These are phyloP conservation scores for Ciconia nigra DNA, from an alignment of 2,797 vertebrate species.

Conservation along the genomic window DNA sequence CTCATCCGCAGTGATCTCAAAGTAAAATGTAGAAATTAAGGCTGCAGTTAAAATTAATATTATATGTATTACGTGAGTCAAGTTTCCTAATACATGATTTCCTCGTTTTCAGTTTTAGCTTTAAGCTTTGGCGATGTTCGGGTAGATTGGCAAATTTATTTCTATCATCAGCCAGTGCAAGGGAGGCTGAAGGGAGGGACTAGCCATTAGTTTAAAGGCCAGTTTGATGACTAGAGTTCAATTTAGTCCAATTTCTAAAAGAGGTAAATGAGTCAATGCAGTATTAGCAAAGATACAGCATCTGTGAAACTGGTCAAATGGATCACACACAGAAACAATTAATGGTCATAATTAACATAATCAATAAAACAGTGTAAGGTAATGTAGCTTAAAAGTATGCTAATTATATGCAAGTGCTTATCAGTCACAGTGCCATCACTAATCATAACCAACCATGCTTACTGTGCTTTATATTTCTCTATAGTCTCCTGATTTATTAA, in stretches of 20 bases:
- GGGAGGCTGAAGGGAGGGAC: background rate
- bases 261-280: background rate
- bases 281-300: background rate
- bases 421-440: background rate
- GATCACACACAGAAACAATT: background rate
- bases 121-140: background rate
- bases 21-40: background rate
- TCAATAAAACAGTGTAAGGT: background rate
- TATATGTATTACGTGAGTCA: background rate
- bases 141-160: background rate
- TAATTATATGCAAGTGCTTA: background rate
- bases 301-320: background rate
- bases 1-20: background rate
- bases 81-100: background rate
- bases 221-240: no score
- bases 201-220: background rate
- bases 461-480: background rate
- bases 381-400: background rate
- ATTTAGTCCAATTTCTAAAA: background rate
- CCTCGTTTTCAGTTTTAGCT: background rate
- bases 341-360: background rate
- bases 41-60: background rate
- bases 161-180: background rate
- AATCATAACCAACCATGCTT: background rate
- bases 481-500: background rate